Evolutionary conservation across 2,888 invertebrate genomes (phyloP).

Genomic region (Euzetes globulus): DNA sequence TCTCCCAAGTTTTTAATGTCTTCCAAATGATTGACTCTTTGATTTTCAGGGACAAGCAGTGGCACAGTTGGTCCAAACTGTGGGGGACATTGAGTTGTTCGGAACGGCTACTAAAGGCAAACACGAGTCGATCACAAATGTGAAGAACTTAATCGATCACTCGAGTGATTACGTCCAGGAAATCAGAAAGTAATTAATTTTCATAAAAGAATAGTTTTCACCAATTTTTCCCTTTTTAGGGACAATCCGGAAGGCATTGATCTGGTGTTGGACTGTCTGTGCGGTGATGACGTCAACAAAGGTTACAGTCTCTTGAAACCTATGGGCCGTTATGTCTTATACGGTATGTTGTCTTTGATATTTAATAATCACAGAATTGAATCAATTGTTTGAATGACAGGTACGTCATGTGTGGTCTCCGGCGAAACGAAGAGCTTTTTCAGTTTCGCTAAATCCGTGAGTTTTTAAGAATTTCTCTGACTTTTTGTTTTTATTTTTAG

Average conservation of each 20-base stretch:
- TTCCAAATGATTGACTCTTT: not conserved
- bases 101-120: conserved; percentile 77
- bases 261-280: conserved; percentile 75
- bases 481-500: conserved; percentile 47
- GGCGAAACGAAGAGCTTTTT: conserved; percentile 86
- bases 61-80: conserved; percentile 69
- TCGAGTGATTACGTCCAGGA: conserved; percentile 73
- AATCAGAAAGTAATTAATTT: conserved; percentile 64
- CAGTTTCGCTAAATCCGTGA: conserved; percentile 78
- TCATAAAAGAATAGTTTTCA: not conserved
- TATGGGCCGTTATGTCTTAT: conserved; percentile 79
- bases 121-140: conserved; percentile 68
- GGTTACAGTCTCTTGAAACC: conserved; percentile 74
- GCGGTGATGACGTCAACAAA: conserved; percentile 74
- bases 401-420: conserved; percentile 77
- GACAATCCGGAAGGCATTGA: conserved; percentile 67
- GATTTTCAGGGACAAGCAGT: conserved; percentile 65
- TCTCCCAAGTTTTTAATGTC: not conserved
- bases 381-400: conserved; percentile 51
- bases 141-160: conserved; percentile 71
- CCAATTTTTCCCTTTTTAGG: conserved; percentile 48
- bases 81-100: conserved; percentile 70
- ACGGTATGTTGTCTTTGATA: conserved; percentile 54
- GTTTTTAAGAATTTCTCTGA: conserved; percentile 44
- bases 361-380: not conserved